A percentile compares a stretch with the other conserved stretches of the same genome.
Conservation (phyloP, 2,797 vertebrate genomes). For the Perodicticus potto region DNA sequence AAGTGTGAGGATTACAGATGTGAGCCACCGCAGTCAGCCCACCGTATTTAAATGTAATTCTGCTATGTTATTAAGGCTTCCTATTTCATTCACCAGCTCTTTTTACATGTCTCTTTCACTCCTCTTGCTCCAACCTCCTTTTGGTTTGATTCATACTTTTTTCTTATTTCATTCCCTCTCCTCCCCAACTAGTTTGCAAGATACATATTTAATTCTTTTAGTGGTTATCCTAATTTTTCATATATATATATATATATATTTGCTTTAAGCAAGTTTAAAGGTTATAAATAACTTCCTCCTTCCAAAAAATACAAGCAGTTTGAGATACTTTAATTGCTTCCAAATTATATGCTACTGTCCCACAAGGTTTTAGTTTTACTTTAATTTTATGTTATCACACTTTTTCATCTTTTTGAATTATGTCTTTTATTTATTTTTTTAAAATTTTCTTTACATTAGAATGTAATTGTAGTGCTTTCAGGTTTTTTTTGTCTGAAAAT, state of each 20-base stretch:
- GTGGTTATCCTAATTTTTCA: constrained; percentile 14
- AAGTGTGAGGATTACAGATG: background rate
- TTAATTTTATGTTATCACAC: constrained; percentile 37
- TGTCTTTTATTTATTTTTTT: background rate
- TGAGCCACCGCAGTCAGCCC: background rate
- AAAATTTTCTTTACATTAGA: background rate
- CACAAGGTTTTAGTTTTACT: background rate
- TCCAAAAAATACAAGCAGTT: background rate
- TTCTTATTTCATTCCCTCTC: background rate
- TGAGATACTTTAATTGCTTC: constrained; percentile 25
- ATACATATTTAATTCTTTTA: background rate
- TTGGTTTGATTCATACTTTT: background rate
- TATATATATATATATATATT: background rate
- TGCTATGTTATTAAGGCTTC: background rate
- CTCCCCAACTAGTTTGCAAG: background rate
- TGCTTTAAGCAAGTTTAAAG: constrained; percentile 20
- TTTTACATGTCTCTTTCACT: background rate
- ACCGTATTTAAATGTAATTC: background rate
- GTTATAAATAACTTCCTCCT: background rate
- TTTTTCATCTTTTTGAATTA: background rate
- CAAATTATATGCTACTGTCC: background rate
- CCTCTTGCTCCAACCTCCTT: background rate
- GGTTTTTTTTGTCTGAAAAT: background rate
- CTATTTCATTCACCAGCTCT: constrained; percentile 15
- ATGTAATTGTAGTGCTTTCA: background rate